These are phyloP conservation scores for Iguana delicatissima DNA, from an alignment of 2,797 vertebrate species.

Conservation along the genomic window DNA sequence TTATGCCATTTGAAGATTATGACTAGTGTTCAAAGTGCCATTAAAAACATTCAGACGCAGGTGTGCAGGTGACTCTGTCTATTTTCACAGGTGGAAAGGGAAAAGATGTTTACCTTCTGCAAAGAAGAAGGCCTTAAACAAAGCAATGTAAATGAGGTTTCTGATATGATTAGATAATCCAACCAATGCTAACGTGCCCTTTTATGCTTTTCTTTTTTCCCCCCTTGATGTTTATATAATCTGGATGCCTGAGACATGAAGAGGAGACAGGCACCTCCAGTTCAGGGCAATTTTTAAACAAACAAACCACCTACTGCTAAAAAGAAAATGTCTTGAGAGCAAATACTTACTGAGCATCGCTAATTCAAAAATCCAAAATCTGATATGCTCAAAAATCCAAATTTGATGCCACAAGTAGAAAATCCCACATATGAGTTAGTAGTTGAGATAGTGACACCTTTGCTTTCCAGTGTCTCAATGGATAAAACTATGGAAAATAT, in stretches of 20 bases:
- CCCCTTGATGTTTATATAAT: neutral
- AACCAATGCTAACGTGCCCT: neutral
- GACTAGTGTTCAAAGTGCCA: neutral
- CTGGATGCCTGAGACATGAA: neutral
- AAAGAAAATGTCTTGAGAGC: neutral
- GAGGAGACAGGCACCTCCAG: neutral
- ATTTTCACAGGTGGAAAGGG: neutral
- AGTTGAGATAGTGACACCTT: too few relatives aligned
- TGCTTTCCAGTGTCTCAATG: too few relatives aligned
- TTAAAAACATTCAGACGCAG: neutral
- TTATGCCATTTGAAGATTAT: neutral
- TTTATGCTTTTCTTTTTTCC: neutral
- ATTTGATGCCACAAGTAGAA: too few relatives aligned
- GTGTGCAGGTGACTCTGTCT: neutral
- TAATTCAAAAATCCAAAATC: too few relatives aligned
- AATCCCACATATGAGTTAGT: too few relatives aligned
- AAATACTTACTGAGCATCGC: too few relatives aligned
- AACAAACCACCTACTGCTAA: too few relatives aligned
- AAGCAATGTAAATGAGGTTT: slow-evolving; percentile 4
- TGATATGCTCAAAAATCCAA: too few relatives aligned
- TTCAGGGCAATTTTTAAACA: neutral
- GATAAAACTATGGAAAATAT: too few relatives aligned
- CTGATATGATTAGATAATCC: neutral
- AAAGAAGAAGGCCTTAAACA: neutral
- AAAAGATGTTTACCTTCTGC: neutral